Evolutionary conservation across 1,140 invertebrate species (phyloP).

Genomic region (Drosophila nigromelanica): DNA sequence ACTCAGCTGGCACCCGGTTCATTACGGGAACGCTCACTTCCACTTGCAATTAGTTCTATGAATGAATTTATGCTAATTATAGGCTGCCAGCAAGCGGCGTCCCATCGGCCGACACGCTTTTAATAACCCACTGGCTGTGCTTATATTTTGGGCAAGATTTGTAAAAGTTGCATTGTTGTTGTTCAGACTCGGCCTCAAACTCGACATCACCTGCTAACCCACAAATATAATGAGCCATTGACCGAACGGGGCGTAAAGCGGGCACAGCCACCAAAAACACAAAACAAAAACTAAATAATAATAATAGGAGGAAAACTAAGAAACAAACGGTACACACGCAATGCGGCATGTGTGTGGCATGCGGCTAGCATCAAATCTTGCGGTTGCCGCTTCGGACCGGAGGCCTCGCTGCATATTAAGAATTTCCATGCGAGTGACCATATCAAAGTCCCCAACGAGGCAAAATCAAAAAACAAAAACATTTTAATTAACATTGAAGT

Average conservation of each 20-base stretch:
- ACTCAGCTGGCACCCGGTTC: constrained; percentile 48
- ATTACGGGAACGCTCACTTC: constrained; percentile 74
- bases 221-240: constrained; percentile 80
- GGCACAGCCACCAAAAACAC: constrained; percentile 16
- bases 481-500: constrained; percentile 77
- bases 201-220: constrained; percentile 76
- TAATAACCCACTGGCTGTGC: constrained; percentile 60
- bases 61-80: constrained; percentile 81
- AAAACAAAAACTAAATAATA: constrained; percentile 39
- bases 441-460: constrained; percentile 26
- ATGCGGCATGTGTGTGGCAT: constrained; percentile 69
- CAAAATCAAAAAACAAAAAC: constrained; percentile 43
- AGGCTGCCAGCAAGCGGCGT: constrained; percentile 31
- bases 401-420: constrained; percentile 41
- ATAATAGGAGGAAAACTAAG: constrained; percentile 20
- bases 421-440: constrained; percentile 65
- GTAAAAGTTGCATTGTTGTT: constrained; percentile 42
- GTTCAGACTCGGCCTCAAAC: constrained; percentile 47
- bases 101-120: constrained; percentile 69
- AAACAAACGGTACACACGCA: constrained; percentile 63
- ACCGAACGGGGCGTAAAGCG: constrained; percentile 48
- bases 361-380: constrained; percentile 60
- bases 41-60: constrained; percentile 78
- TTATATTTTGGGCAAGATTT: constrained; percentile 33
- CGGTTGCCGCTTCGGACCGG: constrained; percentile 35